Evolutionary conservation across 2,797 vertebrate species (phyloP), one percentile per base, ranked within the genome.

Genomic region (Triplophysa yarkandensis): DNA sequence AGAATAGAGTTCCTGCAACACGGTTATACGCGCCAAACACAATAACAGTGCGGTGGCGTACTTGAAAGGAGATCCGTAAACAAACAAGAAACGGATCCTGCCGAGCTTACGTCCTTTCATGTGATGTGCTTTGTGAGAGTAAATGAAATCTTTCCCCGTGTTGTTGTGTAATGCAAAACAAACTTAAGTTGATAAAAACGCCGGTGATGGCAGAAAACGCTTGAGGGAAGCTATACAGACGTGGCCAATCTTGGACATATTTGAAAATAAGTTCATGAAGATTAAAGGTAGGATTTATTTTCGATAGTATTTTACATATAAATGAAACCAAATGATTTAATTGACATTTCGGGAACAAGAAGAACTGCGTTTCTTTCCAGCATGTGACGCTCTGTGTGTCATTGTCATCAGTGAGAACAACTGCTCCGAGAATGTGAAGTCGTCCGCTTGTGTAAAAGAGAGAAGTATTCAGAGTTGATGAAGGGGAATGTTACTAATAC

Each of bases 401-500:
- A 60, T 76, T 66, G 30, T 81, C 77, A 87, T 80, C 48, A 57
- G n/a, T 55, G 44, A 76, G 71, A 90, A 86, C 87, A 90, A 78
- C 85, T 87, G 87, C 81, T 66, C 23, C 55, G 68, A 82, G 25
- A 21, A 77, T 65, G 65, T 58, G 8, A 48, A 57, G 25, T 67
- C 46, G n/a, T 10, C 70, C 44, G 30, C 32, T 73, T 76, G 86
- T 85, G 87, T 78, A 79, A 87, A 88, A 81, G 79, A 85, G 85
- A 83, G 77, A 87, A 86, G 74, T 81, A 85, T 86, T 78, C 78
- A 54, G 66, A 75, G 62, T 62, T 80, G 80, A 73, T 77, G 68
- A 81, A 79, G 79, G 68, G 41, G 82, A 52, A 84, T 76, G 76
- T 79, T 85, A 85, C 83, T 86, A 88, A 90, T 86, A 79, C 65